Conservation (phyloP, 2,797 vertebrate species). For the Argentina silus region DNA sequence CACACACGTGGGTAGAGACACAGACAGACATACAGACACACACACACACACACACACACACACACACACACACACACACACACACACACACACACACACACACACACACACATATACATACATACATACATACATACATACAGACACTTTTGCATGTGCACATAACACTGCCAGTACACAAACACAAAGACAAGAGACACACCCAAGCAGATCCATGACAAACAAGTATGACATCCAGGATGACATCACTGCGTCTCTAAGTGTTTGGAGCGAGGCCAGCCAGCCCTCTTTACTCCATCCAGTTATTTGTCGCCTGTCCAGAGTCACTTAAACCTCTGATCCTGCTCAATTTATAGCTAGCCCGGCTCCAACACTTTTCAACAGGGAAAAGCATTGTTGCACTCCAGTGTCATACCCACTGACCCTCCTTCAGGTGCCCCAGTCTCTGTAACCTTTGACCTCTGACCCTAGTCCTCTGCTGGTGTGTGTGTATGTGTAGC, state of each 20-base stretch:
- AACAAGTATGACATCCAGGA: constrained; percentile 1
- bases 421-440: background rate
- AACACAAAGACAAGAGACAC: no score
- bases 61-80: no score
- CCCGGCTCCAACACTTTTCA: background rate
- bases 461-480: background rate
- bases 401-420: background rate
- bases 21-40: no score
- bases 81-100: background rate
- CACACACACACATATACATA: constrained; percentile 16
- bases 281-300: constrained; percentile 22
- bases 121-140: constrained; percentile 12
- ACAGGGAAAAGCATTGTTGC: background rate
- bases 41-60: no score
- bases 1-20: no score
- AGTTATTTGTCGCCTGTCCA: constrained; percentile 18
- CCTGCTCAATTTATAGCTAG: no score
- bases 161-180: no score
- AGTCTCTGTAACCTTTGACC: background rate
- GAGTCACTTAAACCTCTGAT: constrained; percentile 10
- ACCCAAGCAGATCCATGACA: background rate
- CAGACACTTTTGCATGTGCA: background rate
- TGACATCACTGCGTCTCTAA: constrained; percentile 18
- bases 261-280: background rate
- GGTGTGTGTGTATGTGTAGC: background rate